Conservation (phyloP, 1,140 invertebrate species). For the Megalopta genalis region DNA sequence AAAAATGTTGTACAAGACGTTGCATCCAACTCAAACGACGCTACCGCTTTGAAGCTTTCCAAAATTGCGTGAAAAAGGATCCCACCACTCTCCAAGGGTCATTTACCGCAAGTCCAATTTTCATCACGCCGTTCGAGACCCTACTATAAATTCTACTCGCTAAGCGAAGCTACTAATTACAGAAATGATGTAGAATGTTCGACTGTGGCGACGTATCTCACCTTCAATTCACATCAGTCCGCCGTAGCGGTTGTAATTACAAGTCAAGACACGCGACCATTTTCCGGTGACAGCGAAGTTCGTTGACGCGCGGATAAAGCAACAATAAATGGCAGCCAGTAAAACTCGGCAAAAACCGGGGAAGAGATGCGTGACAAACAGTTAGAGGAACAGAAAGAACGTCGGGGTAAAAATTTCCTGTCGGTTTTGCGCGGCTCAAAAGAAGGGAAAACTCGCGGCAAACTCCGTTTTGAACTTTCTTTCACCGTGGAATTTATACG, state of each 20-base stretch:
- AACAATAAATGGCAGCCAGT: constrained; percentile 17
- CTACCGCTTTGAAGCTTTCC: too few species aligned
- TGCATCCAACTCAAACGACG: too few species aligned
- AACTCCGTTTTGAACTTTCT: constrained; percentile 33
- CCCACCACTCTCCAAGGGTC: too few species aligned
- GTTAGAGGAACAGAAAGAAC: neutral
- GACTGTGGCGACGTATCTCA: too few species aligned
- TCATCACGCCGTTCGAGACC: too few species aligned
- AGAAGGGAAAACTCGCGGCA: constrained; percentile 2
- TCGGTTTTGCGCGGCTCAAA: neutral
- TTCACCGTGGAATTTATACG: constrained; percentile 47
- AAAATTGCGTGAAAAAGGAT: too few species aligned
- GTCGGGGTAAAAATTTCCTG: constrained; percentile 32
- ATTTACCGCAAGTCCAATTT: too few species aligned
- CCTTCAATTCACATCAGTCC: too few species aligned
- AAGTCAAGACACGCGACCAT: neutral
- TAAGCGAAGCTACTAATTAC: too few species aligned
- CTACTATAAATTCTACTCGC: too few species aligned
- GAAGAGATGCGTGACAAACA: constrained; percentile 5
- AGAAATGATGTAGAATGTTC: too few species aligned
- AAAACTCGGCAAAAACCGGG: constrained; percentile 14
- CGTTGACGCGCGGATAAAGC: neutral
- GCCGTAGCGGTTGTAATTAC: neutral
- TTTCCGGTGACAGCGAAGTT: neutral
- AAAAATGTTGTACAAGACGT: too few species aligned